These are phyloP conservation scores for silkworm (Bombyx mori) DNA, from an alignment of 1,140 invertebrate species.

Conservation along the genomic window DNA sequence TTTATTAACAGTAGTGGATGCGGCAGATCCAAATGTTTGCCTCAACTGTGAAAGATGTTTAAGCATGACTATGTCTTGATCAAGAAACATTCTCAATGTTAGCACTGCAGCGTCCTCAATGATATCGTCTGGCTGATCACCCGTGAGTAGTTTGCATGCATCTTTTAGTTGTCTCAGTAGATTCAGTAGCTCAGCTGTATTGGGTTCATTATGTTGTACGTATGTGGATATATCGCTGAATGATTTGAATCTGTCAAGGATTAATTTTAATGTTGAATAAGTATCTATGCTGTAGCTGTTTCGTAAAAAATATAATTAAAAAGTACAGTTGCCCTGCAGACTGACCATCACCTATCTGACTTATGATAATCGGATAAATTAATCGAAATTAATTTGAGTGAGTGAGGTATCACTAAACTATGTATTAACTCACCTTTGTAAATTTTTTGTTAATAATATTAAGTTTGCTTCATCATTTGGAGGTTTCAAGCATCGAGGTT, in stretches of 20 bases:
- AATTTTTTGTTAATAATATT: slow-evolving; percentile 24
- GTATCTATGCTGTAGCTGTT: background rate
- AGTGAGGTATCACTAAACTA: no score
- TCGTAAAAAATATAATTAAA: background rate
- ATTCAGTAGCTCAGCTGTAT: slow-evolving; percentile 21
- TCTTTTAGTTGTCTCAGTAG: slow-evolving; percentile 40
- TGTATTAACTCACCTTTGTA: slow-evolving; percentile 32
- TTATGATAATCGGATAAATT: no score
- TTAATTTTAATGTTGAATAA: slow-evolving; percentile 5
- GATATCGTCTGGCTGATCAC: slow-evolving; percentile 68
- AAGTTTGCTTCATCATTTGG: slow-evolving; percentile 18
- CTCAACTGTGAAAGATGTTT: slow-evolving; percentile 70
- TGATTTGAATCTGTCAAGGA: slow-evolving; percentile 45
- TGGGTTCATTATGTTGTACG: slow-evolving; percentile 44
- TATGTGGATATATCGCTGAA: slow-evolving; percentile 46
- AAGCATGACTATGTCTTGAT: slow-evolving; percentile 72
- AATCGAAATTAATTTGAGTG: no score
- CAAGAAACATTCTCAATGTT: slow-evolving; percentile 74
- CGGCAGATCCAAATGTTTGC: slow-evolving; percentile 72
- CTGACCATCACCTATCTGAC: no score
- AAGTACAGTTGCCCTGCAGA: no score
- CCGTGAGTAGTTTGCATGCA: slow-evolving; percentile 44
- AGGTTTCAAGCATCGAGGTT: slow-evolving; percentile 49
- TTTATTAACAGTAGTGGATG: slow-evolving; percentile 60
- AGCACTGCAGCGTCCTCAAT: slow-evolving; percentile 76